Base-by-base conservation (phyloP, 2,113 vertebrate genomes). In the Saguinus midas region DNA sequence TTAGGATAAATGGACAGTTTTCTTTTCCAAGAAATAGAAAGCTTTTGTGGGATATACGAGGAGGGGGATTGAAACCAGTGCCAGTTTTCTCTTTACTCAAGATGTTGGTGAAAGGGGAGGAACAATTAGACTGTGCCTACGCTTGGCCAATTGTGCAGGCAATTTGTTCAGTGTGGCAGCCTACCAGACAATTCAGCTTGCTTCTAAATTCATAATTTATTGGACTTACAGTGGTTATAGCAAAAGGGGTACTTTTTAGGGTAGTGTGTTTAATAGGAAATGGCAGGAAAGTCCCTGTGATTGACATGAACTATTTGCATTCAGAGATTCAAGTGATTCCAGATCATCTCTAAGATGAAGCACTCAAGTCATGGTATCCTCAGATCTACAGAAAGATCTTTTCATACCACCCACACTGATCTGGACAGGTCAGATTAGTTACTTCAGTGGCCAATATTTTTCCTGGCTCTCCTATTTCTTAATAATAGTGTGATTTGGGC, bases 21-120 rank as follows among this genome's bases (percentile, higher is more conserved):
- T 92, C 76, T 95, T 76, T 96, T 92, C 96, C 35, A 95, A 90
- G 97, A 96, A 96, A 82, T 70, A 64, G 78, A 95, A 95, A 90
- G 90, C 68, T 83, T 83, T 88, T 95, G 55, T 86, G 86, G 79
- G 64, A 72, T 32, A 11, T 8, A 2, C 5, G 4, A 40, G 29
- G 70, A 40, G 13, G 18, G 6, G 21, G 45, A 52, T 17, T 81
- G 29, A 72, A 87, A 61, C 45, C 40, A 92, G 57, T 55, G 93
- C 86, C 93, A 95, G 76, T 2, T 80, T 94, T 94, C 80, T 92
- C 76, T 86, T 92, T 90, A 75, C 83, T 86, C 82, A 93, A 97
- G 95, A 94, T 48, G 58, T 86, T 84, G 90, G 35, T 57, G 58
- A 48, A 87, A 95, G 37, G 43, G 93, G 27, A 90, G 72, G 61